Evolutionary conservation across 2,797 vertebrate genomes (phyloP).

Genomic region (Phoebastria nigripes): DNA sequence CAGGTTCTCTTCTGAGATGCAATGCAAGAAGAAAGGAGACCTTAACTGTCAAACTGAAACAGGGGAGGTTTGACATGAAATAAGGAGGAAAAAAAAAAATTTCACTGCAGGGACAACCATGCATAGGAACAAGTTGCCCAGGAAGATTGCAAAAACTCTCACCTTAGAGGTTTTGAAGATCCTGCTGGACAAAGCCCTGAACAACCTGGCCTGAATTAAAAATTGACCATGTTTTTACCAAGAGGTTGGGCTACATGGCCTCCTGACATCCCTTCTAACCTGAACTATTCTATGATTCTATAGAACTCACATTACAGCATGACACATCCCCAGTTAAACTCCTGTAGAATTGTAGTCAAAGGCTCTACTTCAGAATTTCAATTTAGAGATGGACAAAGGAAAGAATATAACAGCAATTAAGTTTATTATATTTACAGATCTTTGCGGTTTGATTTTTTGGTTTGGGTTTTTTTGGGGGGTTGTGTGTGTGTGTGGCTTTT

Average conservation of each 20-base stretch:
- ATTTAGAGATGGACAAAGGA: not conserved
- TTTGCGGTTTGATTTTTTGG: not conserved
- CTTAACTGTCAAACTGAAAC: not conserved
- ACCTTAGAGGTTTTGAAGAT: not conserved
- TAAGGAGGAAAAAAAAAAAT: not conserved
- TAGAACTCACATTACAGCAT: not conserved
- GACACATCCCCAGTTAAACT: not conserved
- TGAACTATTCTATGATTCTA: not conserved
- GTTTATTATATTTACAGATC: not conserved
- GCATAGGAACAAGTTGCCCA: not conserved
- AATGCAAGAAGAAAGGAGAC: not conserved
- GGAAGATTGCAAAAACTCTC: not conserved
- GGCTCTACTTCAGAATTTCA: not conserved
- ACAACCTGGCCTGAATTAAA: not conserved
- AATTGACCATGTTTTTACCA: not conserved
- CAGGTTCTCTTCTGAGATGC: not conserved
- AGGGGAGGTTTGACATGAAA: not conserved
- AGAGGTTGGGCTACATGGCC: not conserved
- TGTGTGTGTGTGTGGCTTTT: too few relatives aligned
- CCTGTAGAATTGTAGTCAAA: not conserved
- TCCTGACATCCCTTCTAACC: too few relatives aligned
- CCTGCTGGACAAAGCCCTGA: not conserved
- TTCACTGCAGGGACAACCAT: not conserved
- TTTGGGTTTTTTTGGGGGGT: not conserved
- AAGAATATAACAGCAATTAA: not conserved